These are phyloP conservation scores for Lamellibrachia satsuma DNA, from an alignment of 2,888 invertebrate species.

Conservation along the genomic window DNA sequence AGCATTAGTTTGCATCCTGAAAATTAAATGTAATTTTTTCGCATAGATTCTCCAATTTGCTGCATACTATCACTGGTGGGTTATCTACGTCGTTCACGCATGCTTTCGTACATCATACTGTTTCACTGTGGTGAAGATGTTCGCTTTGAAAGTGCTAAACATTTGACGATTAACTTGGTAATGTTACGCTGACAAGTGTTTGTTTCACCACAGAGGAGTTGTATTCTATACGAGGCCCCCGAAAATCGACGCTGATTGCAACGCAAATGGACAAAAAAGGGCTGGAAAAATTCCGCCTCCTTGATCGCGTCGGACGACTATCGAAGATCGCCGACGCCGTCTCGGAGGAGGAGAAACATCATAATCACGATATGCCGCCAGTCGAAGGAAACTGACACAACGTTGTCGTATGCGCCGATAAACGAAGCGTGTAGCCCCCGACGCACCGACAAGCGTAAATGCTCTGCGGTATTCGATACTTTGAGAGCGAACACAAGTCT, in stretches of 20 bases:
- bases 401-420: background rate
- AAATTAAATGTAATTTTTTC: no score
- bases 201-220: background rate
- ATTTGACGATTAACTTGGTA: background rate
- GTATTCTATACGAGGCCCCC: background rate
- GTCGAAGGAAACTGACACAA: background rate
- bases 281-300: background rate
- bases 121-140: background rate
- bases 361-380: background rate
- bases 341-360: no score
- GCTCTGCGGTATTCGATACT: background rate
- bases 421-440: background rate
- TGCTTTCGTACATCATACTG: background rate
- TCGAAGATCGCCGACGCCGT: no score
- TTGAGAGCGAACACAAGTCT: background rate
- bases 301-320: background rate
- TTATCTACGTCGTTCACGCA: no score
- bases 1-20: no score
- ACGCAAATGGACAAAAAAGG: background rate
- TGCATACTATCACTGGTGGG: no score
- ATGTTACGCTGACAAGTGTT: background rate
- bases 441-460: background rate
- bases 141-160: background rate
- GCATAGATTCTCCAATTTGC: no score
- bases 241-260: background rate